Evolutionary conservation across 1,140 invertebrate species (phyloP), one percentile per base, ranked within the genome.

Genomic region (Pygmarrhopalites habei): DNA sequence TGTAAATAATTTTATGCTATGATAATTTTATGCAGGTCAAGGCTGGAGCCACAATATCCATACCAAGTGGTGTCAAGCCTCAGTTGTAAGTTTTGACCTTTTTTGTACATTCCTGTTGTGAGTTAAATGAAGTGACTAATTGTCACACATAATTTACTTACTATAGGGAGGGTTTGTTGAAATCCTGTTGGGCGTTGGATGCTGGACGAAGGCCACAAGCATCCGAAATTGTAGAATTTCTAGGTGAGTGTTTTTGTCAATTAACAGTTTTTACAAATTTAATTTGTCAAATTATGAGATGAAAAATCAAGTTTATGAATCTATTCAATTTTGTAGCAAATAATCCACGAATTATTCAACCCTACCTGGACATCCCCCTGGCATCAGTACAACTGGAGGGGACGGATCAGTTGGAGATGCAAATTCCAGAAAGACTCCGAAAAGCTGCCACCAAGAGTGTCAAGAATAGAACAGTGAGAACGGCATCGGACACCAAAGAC

Each of bases 81-180:
- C 83, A 87, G 69, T 71, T 93, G 85, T 91, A 80, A 87, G 86
- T 86, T 55, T 55, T 56, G n/a, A n/a, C n/a, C n/a, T n/a, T n/a
- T n/a, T n/a, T n/a, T n/a, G n/a, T n/a, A n/a, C n/a, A n/a, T n/a
- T n/a, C n/a, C n/a, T n/a, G n/a, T n/a, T n/a, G n/a, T n/a, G n/a
- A n/a, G n/a, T n/a, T n/a, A n/a, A n/a, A n/a, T n/a, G n/a, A n/a
- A n/a, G n/a, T n/a, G n/a, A n/a, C n/a, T n/a, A n/a, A n/a, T n/a
- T n/a, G n/a, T n/a, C n/a, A n/a, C n/a, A n/a, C n/a, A n/a, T n/a
- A n/a, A n/a, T n/a, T n/a, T n/a, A n/a, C n/a, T n/a, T n/a, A 21
- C 5, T 4, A 17, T 47, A 90, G 88, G 64, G 83, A 86, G 74
- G 81, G 76, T 32, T 75, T 94, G 41, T 82, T 93, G 56, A 81